These are phyloP conservation scores for Rhynchonycteris naso DNA, from an alignment of 2,797 vertebrate species.

Conservation along the genomic window DNA sequence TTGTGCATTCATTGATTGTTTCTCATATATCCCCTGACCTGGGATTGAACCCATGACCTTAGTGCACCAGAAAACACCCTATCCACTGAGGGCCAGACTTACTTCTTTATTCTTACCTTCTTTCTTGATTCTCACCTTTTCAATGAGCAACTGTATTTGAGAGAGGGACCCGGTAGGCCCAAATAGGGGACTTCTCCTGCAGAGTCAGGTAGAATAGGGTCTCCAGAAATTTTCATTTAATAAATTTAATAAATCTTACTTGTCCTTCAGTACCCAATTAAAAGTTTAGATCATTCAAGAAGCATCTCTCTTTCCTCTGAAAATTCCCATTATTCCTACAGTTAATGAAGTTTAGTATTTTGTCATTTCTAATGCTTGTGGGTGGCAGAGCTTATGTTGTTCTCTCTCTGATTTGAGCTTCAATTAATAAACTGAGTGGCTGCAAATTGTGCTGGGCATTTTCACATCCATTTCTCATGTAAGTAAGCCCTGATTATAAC, in stretches of 20 bases:
- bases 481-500: neutral
- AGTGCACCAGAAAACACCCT: no score
- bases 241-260: neutral
- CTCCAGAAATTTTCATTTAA: neutral
- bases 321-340: neutral
- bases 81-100: neutral
- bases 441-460: neutral
- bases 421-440: neutral
- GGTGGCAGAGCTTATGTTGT: neutral
- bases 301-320: neutral
- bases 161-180: neutral
- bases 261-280: neutral
- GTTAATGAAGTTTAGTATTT: neutral
- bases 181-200: neutral
- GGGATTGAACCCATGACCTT: no score
- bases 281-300: neutral
- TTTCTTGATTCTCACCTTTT: neutral
- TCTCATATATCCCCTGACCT: no score
- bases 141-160: neutral
- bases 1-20: no score
- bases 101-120: constrained; percentile 23
- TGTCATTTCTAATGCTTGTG: neutral
- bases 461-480: neutral
- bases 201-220: neutral
- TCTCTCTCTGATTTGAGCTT: neutral